These are phyloP conservation scores for Callipepla squamata DNA, from an alignment of 2,113 vertebrate species.

Conservation along the genomic window DNA sequence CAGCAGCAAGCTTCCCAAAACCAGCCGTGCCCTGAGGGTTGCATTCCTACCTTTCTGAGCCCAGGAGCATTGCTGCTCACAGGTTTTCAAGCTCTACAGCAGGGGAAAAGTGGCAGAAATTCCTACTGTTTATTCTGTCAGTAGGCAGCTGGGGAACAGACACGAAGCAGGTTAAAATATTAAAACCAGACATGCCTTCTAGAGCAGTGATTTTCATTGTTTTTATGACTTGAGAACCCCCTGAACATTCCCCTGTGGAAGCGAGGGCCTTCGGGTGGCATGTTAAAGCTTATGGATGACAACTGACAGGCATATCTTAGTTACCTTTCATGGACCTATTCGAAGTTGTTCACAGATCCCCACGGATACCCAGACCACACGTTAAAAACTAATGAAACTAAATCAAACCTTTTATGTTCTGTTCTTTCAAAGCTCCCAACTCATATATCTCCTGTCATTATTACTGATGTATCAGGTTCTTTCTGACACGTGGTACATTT, in stretches of 20 bases:
- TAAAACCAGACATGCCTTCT: constrained; percentile 11
- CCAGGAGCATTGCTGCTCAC: fast-evolving
- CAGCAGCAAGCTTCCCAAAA: neutral
- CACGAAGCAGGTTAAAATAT: constrained; percentile 38
- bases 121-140: constrained; percentile 8
- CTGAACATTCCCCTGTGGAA: neutral
- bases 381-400: neutral
- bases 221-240: constrained; percentile 23
- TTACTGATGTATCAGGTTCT: neutral
- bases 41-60: neutral
- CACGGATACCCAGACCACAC: neutral
- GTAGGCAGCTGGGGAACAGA: neutral
- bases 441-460: neutral
- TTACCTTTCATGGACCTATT: neutral
- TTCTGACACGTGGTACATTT: neutral
- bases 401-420: neutral
- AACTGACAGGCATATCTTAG: neutral
- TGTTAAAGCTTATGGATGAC: neutral
- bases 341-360: neutral
- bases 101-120: neutral
- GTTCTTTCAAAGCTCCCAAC: neutral
- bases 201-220: neutral
- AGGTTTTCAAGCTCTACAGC: neutral
- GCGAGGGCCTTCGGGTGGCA: fast-evolving
- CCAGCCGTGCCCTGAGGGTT: fast-evolving